Conservation (phyloP, 2,797 vertebrate species). For the Bradypus variegatus region DNA sequence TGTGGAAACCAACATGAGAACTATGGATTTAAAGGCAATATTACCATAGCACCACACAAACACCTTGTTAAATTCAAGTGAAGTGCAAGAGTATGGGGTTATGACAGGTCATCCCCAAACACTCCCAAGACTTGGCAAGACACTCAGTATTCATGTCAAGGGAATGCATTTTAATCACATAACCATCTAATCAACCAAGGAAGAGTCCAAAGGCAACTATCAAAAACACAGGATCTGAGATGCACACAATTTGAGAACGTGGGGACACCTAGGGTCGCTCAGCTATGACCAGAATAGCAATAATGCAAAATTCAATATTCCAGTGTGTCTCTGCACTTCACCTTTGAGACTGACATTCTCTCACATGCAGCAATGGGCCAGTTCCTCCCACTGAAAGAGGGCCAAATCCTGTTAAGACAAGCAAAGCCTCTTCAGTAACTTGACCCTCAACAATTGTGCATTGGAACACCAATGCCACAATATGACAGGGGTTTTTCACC, state of each 20-base stretch:
- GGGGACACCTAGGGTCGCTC: not conserved
- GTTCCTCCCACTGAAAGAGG: not conserved
- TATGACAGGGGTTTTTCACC: conserved; percentile 19
- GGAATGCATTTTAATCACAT: conserved; percentile 18
- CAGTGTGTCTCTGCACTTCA: not conserved
- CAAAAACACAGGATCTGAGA: conserved; percentile 1
- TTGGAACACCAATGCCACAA: conserved; percentile 8
- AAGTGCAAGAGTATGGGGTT: not conserved
- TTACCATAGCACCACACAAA: not conserved
- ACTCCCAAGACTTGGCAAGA: not conserved
- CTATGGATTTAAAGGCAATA: not conserved
- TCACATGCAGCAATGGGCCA: not conserved
- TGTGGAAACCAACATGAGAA: not conserved
- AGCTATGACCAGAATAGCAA: not conserved
- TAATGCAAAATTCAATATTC: conserved; percentile 18
- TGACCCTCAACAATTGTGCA: not conserved
- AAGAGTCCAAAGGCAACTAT: conserved; percentile 18
- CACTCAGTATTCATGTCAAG: not conserved
- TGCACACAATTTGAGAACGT: not conserved
- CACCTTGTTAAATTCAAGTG: conserved; percentile 29
- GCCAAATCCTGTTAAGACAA: not conserved
- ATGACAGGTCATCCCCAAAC: not conserved
- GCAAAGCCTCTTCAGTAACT: not conserved
- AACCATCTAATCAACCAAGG: conserved; percentile 34
- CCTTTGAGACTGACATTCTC: not conserved